These are phyloP conservation scores for Aphidoletes aphidimyza DNA, from an alignment of 2,888 invertebrate species.

Conservation along the genomic window DNA sequence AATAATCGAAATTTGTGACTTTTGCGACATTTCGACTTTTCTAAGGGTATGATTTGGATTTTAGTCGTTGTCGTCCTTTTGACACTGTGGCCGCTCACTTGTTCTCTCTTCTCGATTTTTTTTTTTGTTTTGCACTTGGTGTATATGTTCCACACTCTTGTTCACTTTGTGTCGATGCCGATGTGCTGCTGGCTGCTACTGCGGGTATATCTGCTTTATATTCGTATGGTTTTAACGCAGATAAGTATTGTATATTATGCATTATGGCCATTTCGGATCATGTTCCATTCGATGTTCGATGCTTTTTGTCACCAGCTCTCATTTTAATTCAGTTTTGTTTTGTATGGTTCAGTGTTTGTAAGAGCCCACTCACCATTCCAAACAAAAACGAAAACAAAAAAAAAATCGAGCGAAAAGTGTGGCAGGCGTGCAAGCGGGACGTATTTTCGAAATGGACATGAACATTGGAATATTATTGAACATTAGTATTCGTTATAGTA, in stretches of 20 bases:
- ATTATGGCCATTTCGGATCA: neutral
- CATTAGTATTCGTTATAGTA: conserved; percentile 51
- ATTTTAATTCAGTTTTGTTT: conserved; percentile 49
- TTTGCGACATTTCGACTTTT: conserved; percentile 43
- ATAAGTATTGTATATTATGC: neutral
- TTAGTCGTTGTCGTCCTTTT: conserved; percentile 1
- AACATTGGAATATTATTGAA: neutral
- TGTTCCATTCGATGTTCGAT: conserved; percentile 27
- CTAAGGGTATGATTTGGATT: conserved; percentile 48
- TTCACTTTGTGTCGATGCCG: neutral
- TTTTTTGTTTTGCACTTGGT: neutral
- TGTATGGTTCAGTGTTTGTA: neutral
- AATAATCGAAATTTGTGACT: conserved; percentile 48
- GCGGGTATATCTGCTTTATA: neutral
- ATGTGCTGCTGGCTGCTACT: neutral
- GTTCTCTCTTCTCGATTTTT: neutral
- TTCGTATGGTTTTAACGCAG: neutral
- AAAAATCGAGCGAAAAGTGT: neutral
- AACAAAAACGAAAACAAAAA: no score
- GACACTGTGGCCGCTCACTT: neutral
- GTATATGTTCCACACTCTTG: neutral
- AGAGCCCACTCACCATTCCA: neutral
- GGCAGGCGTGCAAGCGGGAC: neutral
- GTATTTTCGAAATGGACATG: conserved; percentile 30
- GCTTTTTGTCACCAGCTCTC: conserved; percentile 34